Evolutionary conservation across 2,797 vertebrate genomes (phyloP), one percentile per base, ranked within the genome.

Genomic region (Phoeniculus purpureus): DNA sequence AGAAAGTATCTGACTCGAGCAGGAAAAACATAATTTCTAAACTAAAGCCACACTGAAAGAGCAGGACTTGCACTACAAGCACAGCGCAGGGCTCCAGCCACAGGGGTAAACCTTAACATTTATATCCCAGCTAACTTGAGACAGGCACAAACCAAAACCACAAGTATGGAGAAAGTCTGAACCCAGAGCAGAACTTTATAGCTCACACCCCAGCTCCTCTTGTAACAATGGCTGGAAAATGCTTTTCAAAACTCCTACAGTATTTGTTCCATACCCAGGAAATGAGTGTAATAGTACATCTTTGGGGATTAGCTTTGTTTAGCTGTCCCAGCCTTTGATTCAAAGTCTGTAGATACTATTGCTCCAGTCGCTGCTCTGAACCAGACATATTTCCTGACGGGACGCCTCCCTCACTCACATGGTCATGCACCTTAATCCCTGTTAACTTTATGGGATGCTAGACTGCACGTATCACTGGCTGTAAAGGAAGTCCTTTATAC

Each of bases 191-290:
- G 52, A 87, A 45, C 62, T 91, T 88, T 73, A 87, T 20, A 87
- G 64, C 52, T 90, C 73, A 83, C n/a, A 34, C 56, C 37, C 81
- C 81, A 87, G 58, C 59, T 92, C 55, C 34, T 61, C 67, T 60
- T 64, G 75, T 90, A 94, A 93, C 93, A 92, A 89, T 93, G 71
- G 81, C 29, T 94, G 74, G 85, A 89, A 95, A 93, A 92, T 40
- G n/a, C 51, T 81, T 90, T 91, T 85, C 13, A 12, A 59, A 94
- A 62, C 84, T 66, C 66, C 40, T 51, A n/a, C 56, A 76, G 17
- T 75, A 92, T 93, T 94, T 93, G 52, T 84, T 95, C 90, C 93
- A 92, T 48, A 54, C 70, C 78, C 64, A 83, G 92, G 92, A 96
- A 95, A 89, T 79, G 0, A 89, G 40, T 81, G 85, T 87, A 95